Percentiles rank a stretch among this genome's conserved stretches.
These are phyloP conservation scores for Sphecodes monilicornis DNA, from an alignment of 2,888 invertebrate species.

Conservation along the genomic window DNA sequence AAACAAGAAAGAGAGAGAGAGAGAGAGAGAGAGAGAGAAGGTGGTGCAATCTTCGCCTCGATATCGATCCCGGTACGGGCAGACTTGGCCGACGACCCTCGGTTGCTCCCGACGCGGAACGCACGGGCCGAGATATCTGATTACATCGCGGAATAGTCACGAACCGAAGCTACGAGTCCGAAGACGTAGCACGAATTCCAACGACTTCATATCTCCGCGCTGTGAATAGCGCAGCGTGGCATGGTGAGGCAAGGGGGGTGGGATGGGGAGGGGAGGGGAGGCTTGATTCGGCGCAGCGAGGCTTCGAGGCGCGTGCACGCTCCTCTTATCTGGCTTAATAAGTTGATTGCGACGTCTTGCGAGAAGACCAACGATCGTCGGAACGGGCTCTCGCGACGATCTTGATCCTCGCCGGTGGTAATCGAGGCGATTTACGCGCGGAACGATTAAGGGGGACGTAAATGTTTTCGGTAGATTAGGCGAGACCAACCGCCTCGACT, in stretches of 20 bases:
- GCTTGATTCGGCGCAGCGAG: background rate
- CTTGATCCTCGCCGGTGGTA: constrained; percentile 35
- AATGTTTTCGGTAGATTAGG: constrained; percentile 49
- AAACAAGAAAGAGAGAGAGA: background rate
- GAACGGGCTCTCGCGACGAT: constrained; percentile 32
- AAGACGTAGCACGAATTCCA: constrained; percentile 64
- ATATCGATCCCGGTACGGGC: constrained; percentile 62
- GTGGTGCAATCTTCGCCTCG: constrained; percentile 48
- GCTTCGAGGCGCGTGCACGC: background rate
- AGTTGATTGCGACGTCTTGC: constrained; percentile 60
- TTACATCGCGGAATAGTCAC: constrained; percentile 63
- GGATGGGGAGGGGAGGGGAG: background rate
- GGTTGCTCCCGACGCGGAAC: constrained; percentile 37
- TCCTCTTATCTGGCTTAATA: constrained; percentile 57
- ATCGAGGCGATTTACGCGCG: constrained; percentile 52
- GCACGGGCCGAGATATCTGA: constrained; percentile 53
- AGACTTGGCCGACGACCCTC: constrained; percentile 15
- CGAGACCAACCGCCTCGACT: background rate
- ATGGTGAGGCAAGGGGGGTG: background rate
- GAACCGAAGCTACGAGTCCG: constrained; percentile 59
- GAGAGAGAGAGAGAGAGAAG: background rate
- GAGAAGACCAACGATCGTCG: constrained; percentile 48
- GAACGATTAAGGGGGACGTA: constrained; percentile 44
- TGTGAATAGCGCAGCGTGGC: constrained; percentile 25
- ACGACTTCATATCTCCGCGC: constrained; percentile 60